phyloP scores from a whole-genome alignment of 2,888 invertebrate species.

The Hydraecia micacea region DNA sequence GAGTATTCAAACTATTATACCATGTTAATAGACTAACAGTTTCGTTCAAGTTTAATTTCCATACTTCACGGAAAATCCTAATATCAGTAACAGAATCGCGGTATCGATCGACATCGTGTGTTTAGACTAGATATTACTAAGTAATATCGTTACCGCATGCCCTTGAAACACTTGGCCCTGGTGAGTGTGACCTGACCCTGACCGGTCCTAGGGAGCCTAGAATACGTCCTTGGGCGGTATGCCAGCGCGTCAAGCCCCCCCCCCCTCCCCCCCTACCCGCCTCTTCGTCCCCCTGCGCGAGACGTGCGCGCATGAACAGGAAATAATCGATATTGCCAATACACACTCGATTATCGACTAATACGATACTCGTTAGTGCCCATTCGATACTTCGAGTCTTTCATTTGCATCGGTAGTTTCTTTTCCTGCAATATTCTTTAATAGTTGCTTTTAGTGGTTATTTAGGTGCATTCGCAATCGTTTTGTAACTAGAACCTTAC shows the following conservation, averaged over 20 bases:
- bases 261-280: slow-evolving; percentile 46
- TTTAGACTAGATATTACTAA: slow-evolving; percentile 31
- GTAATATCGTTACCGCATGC: slow-evolving; percentile 27
- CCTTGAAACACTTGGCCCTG: slow-evolving; percentile 64
- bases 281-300: slow-evolving; percentile 47
- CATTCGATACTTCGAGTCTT: slow-evolving; percentile 63
- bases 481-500: slow-evolving; percentile 32
- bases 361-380: slow-evolving; percentile 61
- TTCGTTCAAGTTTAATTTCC: slow-evolving; percentile 12
- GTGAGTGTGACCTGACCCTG: slow-evolving; percentile 78
- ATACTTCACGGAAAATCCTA: slow-evolving; percentile 33
- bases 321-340: slow-evolving; percentile 82
- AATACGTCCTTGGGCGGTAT: slow-evolving; percentile 83
- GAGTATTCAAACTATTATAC: background rate
- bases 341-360: slow-evolving; percentile 72
- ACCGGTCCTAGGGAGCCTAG: slow-evolving; percentile 85
- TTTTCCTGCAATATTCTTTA: slow-evolving; percentile 56
- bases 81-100: slow-evolving; percentile 7
- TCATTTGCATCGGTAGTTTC: slow-evolving; percentile 63
- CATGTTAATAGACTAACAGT: slow-evolving; percentile 9
- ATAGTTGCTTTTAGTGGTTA: slow-evolving; percentile 21
- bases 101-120: slow-evolving; percentile 13
- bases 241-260: slow-evolving; percentile 72
- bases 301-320: slow-evolving; percentile 74
- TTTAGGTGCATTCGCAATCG: slow-evolving; percentile 22